phyloP scores from a whole-genome alignment of 2,888 invertebrate species.

The Bimastos eiseni region DNA sequence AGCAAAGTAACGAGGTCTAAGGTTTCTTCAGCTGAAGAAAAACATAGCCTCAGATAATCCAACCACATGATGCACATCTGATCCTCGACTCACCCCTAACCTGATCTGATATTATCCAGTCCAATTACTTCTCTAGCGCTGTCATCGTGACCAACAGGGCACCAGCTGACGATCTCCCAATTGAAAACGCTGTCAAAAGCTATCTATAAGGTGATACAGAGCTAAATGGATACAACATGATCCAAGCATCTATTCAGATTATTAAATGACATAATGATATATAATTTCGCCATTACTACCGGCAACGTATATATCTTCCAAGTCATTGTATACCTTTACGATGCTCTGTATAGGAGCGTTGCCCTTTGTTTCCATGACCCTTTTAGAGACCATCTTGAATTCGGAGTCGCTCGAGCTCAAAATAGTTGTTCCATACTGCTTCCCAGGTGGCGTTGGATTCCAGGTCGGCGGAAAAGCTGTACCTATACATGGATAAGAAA shows the following conservation, averaged over 20 bases:
- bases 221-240: no score
- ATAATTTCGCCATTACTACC: not conserved
- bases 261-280: no score
- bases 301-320: not conserved
- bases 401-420: not conserved
- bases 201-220: no score
- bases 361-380: not conserved
- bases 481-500: no score
- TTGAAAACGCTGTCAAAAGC: no score
- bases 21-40: not conserved
- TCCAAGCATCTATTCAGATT: no score
- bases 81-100: not conserved
- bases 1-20: not conserved
- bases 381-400: slow-evolving; percentile 6
- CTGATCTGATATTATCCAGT: no score
- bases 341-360: not conserved
- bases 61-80: not conserved
- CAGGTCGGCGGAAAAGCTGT: no score
- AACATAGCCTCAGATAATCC: not conserved
- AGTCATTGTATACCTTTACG: not conserved
- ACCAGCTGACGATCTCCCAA: no score
- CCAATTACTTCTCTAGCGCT: no score
- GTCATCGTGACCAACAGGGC: no score
- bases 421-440: not conserved
- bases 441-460: not conserved